phyloP scores from a whole-genome alignment of 1,140 invertebrate species.

The Drosophila kikkawai region DNA sequence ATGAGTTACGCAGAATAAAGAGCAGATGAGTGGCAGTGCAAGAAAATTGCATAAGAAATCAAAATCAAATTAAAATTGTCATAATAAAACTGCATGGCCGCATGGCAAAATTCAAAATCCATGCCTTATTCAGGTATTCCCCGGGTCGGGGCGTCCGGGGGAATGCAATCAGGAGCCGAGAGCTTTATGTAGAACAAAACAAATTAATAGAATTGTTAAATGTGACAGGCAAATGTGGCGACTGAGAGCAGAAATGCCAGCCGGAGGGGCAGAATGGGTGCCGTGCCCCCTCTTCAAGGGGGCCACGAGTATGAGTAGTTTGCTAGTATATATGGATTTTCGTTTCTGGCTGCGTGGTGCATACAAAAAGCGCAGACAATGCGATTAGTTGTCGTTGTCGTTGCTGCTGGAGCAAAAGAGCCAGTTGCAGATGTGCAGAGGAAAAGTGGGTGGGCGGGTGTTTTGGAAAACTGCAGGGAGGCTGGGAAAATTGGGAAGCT shows the following conservation, averaged over 20 bases:
- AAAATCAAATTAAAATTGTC: slow-evolving; percentile 82
- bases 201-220: slow-evolving; percentile 84
- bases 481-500: slow-evolving; percentile 48
- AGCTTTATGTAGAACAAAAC: slow-evolving; percentile 77
- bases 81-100: slow-evolving; percentile 73
- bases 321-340: slow-evolving; percentile 63
- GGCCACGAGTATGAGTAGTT: slow-evolving; percentile 17
- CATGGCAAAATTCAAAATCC: slow-evolving; percentile 15
- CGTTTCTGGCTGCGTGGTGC: slow-evolving; percentile 74
- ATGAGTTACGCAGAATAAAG: slow-evolving; percentile 35
- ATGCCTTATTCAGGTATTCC: slow-evolving; percentile 61
- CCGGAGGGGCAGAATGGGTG: slow-evolving; percentile 4
- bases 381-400: slow-evolving; percentile 79
- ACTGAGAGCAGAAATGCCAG: slow-evolving; percentile 29
- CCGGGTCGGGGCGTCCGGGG: background rate
- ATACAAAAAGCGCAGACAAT: slow-evolving; percentile 83
- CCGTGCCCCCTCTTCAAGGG: background rate
- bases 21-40: slow-evolving; percentile 7
- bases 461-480: slow-evolving; percentile 15
- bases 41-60: slow-evolving; percentile 78
- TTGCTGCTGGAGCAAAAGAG: slow-evolving; percentile 50
- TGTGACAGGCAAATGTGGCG: slow-evolving; percentile 75
- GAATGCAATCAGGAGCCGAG: slow-evolving; percentile 41
- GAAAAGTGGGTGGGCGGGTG: background rate
- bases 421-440: slow-evolving; percentile 16